These are phyloP conservation scores for Cnemophilus loriae DNA, from an alignment of 2,113 vertebrate species.

Conservation along the genomic window DNA sequence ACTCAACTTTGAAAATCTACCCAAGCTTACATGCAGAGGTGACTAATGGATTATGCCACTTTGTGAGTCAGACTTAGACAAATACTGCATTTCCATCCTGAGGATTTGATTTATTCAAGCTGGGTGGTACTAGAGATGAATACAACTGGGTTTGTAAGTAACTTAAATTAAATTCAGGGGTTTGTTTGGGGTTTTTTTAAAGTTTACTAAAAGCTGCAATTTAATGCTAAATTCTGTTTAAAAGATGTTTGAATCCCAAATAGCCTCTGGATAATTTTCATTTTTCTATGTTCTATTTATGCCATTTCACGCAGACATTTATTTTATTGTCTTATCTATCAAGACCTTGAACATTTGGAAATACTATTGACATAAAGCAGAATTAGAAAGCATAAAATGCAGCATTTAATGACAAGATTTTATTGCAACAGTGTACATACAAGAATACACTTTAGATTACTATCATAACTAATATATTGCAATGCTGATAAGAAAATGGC, in stretches of 20 bases:
- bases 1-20: constrained; percentile 42
- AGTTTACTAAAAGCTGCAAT: background rate
- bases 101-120: constrained; percentile 41
- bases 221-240: constrained; percentile 8
- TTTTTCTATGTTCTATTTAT: background rate
- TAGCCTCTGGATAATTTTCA: background rate
- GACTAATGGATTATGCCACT: constrained; percentile 26
- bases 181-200: background rate
- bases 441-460: background rate
- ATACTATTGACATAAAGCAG: background rate
- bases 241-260: background rate
- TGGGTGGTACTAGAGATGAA: background rate
- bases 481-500: background rate
- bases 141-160: background rate
- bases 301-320: background rate
- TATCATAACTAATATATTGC: background rate
- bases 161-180: background rate
- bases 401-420: background rate
- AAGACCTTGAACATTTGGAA: background rate
- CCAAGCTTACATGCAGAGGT: background rate
- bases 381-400: background rate
- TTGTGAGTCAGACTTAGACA: constrained; percentile 39
- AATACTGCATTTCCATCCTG: background rate
- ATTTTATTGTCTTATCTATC: background rate
- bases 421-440: background rate